Evolutionary conservation across 2,797 vertebrate species (phyloP), one percentile per base, ranked within the genome.

Genomic region (Rhodeus uyekii): DNA sequence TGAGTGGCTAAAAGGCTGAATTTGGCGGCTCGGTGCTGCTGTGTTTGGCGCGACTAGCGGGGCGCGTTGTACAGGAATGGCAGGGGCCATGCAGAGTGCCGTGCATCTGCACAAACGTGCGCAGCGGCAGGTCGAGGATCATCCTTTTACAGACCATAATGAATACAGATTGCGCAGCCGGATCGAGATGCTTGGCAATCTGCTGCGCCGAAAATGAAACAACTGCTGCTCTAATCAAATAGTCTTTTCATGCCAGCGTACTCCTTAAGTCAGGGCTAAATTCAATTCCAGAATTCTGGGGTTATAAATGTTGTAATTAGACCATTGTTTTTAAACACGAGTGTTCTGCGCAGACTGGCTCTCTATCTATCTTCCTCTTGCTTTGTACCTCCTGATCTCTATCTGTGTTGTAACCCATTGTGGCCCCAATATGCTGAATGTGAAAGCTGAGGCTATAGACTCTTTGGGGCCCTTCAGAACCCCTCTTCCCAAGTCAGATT

Each of bases 231-330:
- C 90, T 92, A 93, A 92, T 95, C 90, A 94, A 95, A 95, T 93
- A 91, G 84, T 93, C 90, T 92, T 92, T 94, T 94, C 91, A 93
- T 94, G 92, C 91, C 93, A 93, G 90, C 90, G 80, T 88, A 93
- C 91, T 90, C 90, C 90, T 94, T 95, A 94, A 95, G 92, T 95
- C 92, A 86, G 64, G 91, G 87, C 93, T 92, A 91, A 93, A 94
- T 94, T 93, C 92, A 93, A 93, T 93, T 93, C 90, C 90, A 93
- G 89, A 92, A 92, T 92, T 92, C 90, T 91, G 91, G 92, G 90
- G 87, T 91, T 92, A 90, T 92, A 93, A 93, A 93, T 92, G 93
- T 92, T 92, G 91, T 94, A 94, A 94, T 94, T 94, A 94, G 90
- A 90, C 87, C 90, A 92, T 93, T 94, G 90, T 94, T 92, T 91